phyloP scores from a whole-genome alignment of 2,797 vertebrate species.

The Hipposideros larvatus region DNA sequence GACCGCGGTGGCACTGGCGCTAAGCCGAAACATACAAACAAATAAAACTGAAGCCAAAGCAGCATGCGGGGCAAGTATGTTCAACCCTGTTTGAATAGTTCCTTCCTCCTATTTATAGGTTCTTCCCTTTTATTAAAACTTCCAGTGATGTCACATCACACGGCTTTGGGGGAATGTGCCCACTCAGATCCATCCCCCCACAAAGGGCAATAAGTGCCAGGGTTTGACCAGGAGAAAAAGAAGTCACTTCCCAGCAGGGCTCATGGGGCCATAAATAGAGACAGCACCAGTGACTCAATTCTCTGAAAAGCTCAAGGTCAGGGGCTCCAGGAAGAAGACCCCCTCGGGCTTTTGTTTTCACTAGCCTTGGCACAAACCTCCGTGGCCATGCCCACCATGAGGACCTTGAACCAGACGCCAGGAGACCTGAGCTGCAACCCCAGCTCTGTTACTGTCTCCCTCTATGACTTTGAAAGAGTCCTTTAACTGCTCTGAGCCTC shows the following conservation, averaged over 20 bases:
- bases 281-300: not conserved
- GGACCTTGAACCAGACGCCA: not conserved
- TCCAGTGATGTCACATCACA: constrained; percentile 22
- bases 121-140: constrained; percentile 46
- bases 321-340: not conserved
- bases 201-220: not conserved
- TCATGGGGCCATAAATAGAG: not conserved
- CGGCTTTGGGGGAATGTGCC: not conserved
- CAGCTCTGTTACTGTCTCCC: not conserved
- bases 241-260: not conserved
- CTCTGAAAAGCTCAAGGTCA: not conserved
- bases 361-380: not conserved
- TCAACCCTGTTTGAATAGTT: not conserved
- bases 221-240: not conserved
- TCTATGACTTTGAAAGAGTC: not conserved
- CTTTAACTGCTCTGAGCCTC: not conserved
- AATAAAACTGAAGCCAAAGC: not conserved
- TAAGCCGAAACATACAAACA: not conserved
- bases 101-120: constrained; percentile 41
- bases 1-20: not conserved
- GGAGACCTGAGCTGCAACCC: not conserved
- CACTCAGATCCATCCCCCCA: not conserved
- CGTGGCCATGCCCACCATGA: fast-evolving
- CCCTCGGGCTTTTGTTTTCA: not conserved
- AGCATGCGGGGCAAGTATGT: not conserved